Percentiles rank a stretch among this genome's conserved stretches.
phyloP scores from a whole-genome alignment of 2,113 vertebrate species.

The Grammomys surdaster region DNA sequence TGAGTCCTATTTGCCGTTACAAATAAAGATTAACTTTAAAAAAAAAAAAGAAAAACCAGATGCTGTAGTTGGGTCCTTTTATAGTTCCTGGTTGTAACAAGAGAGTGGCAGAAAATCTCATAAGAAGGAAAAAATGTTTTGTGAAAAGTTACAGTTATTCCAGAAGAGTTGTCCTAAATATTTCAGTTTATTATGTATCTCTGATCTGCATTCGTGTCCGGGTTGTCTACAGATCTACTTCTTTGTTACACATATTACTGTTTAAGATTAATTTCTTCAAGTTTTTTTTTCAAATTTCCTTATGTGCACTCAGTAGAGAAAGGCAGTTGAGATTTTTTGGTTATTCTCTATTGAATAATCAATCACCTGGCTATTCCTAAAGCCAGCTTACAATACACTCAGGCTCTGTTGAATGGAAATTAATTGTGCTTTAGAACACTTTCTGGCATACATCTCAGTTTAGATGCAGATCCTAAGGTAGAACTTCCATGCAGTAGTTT shows the following conservation, averaged over 20 bases:
- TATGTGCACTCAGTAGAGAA: neutral
- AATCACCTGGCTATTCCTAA: neutral
- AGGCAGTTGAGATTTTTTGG: neutral
- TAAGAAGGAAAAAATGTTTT: conserved; percentile 36
- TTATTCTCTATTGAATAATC: neutral
- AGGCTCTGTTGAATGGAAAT: neutral
- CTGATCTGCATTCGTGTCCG: neutral
- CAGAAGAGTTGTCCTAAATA: conserved; percentile 46
- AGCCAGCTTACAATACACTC: neutral
- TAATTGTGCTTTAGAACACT: neutral
- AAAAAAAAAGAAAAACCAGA: neutral
- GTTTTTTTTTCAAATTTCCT: neutral
- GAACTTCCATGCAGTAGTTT: neutral
- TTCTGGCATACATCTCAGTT: neutral
- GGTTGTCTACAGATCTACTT: neutral
- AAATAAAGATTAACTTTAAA: conserved; percentile 43
- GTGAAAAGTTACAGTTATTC: conserved; percentile 58
- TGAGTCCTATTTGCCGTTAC: conserved; percentile 12
- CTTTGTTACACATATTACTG: neutral
- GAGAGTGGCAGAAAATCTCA: conserved; percentile 24
- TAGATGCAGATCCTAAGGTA: neutral
- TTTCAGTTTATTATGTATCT: neutral
- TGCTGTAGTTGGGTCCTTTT: neutral
- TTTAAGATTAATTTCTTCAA: conserved; percentile 41
- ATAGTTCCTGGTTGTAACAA: conserved; percentile 32